Conservation (phyloP, 2,888 invertebrate genomes). For the Miltochrista miniata region DNA sequence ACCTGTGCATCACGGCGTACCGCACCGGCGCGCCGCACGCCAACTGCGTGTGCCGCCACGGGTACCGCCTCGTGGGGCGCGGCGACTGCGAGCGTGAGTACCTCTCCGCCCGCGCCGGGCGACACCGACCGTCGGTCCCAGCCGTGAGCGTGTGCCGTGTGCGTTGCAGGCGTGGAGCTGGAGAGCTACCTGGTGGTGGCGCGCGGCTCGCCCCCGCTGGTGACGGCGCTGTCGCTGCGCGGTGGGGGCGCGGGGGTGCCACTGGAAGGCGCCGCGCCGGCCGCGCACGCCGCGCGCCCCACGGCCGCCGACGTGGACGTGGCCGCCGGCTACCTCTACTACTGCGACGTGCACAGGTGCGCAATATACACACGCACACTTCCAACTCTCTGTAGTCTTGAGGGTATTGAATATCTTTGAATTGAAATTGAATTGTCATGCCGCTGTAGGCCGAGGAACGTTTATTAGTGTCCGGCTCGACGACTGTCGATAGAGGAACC, state of each 20-base stretch:
- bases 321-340: slow-evolving; percentile 84
- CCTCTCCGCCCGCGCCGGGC: background rate
- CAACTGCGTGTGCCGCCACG: slow-evolving; percentile 89
- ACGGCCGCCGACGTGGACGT: slow-evolving; percentile 88
- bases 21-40: slow-evolving; percentile 66
- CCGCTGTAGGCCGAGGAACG: too few species aligned
- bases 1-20: slow-evolving; percentile 89
- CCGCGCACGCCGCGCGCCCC: slow-evolving; percentile 87
- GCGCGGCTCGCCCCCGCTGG: slow-evolving; percentile 85
- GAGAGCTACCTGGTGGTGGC: slow-evolving; percentile 84
- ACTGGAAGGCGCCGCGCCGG: slow-evolving; percentile 80
- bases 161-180: slow-evolving; percentile 75
- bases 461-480: too few species aligned
- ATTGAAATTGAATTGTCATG: too few species aligned
- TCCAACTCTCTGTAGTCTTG: too few species aligned
- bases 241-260: slow-evolving; percentile 39
- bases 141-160: too few species aligned
- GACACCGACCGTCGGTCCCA: background rate
- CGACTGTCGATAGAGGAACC: too few species aligned
- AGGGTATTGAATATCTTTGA: too few species aligned
- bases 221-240: slow-evolving; percentile 85
- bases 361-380: background rate
- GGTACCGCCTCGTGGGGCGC: slow-evolving; percentile 84
- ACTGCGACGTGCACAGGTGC: slow-evolving; percentile 78
- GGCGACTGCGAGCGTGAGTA: slow-evolving; percentile 85